Percentiles rank a stretch among this genome's conserved stretches.
These are phyloP conservation scores for Ips typographus DNA, from an alignment of 1,140 invertebrate species.

Conservation along the genomic window DNA sequence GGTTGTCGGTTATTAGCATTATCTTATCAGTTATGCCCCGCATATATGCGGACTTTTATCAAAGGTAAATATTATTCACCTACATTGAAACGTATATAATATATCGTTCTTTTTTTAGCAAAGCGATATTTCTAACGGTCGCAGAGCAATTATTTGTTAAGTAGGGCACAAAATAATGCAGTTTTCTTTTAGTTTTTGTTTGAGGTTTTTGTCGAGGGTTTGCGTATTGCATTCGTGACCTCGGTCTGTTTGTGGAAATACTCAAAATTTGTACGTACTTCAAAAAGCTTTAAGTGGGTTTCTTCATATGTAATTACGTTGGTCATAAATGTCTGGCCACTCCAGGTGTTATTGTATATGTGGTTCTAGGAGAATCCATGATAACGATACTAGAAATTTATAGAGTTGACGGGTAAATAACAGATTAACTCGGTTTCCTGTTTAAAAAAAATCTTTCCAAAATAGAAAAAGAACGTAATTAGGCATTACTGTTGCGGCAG, in stretches of 20 bases:
- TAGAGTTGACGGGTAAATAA: neutral
- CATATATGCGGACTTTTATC: conserved; percentile 1
- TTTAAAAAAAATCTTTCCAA: conserved; percentile 2
- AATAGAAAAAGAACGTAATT: neutral
- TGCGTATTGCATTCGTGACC: too few relatives aligned
- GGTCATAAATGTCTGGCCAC: too few relatives aligned
- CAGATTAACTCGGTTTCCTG: neutral
- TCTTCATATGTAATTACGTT: too few relatives aligned
- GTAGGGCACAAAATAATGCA: too few relatives aligned
- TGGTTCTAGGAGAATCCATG: too few relatives aligned
- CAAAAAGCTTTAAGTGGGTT: too few relatives aligned
- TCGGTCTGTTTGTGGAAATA: too few relatives aligned
- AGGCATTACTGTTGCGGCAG: neutral
- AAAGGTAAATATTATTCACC: conserved; percentile 6
- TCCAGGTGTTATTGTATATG: too few relatives aligned
- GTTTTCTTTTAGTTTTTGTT: too few relatives aligned
- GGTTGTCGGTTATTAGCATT: conserved; percentile 3
- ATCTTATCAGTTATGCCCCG: conserved; percentile 3
- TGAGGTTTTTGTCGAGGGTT: too few relatives aligned
- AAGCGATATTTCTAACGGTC: neutral
- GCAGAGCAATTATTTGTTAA: too few relatives aligned
- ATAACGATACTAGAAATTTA: neutral
- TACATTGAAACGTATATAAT: neutral
- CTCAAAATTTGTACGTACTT: too few relatives aligned
- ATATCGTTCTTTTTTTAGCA: neutral